Conservation (phyloP, 30 jellyfish, hydroid and myxozoan species). For the Hydra vulgaris region DNA sequence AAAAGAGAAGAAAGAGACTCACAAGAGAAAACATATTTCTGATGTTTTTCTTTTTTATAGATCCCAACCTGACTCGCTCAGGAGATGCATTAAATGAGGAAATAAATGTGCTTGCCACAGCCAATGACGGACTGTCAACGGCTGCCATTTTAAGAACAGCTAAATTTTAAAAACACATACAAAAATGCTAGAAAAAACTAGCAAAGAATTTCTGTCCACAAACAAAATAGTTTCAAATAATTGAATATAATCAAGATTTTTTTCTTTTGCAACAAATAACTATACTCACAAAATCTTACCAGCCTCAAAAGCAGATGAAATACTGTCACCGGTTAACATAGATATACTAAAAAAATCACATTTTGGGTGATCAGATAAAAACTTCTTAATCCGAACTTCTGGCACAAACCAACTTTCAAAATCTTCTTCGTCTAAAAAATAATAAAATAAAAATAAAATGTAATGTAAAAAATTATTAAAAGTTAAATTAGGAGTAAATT, state of each 20-base stretch:
- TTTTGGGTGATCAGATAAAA: slow-evolving; percentile 62
- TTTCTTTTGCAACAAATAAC: background rate
- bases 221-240: background rate
- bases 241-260: background rate
- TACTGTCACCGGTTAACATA: slow-evolving; percentile 65
- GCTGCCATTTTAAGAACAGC: slow-evolving; percentile 11
- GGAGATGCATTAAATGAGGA: background rate
- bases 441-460: no score
- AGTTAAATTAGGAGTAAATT: no score
- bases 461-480: no score
- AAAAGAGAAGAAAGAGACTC: no score
- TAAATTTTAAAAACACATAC: background rate
- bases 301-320: slow-evolving; percentile 54
- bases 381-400: slow-evolving; percentile 55
- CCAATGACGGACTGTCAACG: background rate
- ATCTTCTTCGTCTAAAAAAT: slow-evolving; percentile 4
- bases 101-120: background rate
- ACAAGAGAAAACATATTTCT: slow-evolving; percentile 38
- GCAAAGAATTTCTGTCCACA: background rate
- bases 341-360: slow-evolving; percentile 78
- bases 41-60: slow-evolving; percentile 20
- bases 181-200: background rate
- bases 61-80: background rate
- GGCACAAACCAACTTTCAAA: slow-evolving; percentile 6
- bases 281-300: slow-evolving; percentile 35